Percentiles rank a stretch among this genome's conserved stretches.
Conservation (phyloP, 2,888 invertebrate species). For the Syritta pipiens region DNA sequence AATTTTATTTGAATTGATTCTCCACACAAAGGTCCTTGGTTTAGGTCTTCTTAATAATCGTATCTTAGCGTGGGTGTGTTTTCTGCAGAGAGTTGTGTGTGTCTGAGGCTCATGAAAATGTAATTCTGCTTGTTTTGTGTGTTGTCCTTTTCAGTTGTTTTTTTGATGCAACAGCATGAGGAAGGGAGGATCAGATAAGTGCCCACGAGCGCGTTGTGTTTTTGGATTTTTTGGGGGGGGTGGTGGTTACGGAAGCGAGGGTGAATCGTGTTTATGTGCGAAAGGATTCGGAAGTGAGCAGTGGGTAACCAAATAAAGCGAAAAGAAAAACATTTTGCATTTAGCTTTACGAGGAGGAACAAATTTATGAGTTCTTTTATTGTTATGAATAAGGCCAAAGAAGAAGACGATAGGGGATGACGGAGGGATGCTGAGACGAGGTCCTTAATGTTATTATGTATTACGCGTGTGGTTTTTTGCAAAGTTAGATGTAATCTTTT, state of each 20-base stretch:
- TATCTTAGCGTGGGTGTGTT: background rate
- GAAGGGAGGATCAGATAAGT: background rate
- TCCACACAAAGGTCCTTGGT: slow-evolving; percentile 7
- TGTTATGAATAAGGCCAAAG: slow-evolving; percentile 4
- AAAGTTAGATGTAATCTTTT: too few species aligned
- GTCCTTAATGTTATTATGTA: slow-evolving; percentile 33
- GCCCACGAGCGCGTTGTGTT: background rate
- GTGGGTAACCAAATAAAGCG: slow-evolving; percentile 1
- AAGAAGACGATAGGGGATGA: background rate
- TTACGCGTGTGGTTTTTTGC: too few species aligned
- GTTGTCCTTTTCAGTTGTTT: slow-evolving; percentile 16
- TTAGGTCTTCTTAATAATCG: slow-evolving; percentile 2
- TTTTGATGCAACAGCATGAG: slow-evolving; percentile 26
- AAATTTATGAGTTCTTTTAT: slow-evolving; percentile 24
- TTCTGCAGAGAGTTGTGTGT: background rate
- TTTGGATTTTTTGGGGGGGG: background rate
- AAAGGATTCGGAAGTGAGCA: slow-evolving; percentile 9
- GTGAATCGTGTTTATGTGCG: background rate
- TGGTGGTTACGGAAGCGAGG: background rate
- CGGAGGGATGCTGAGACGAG: background rate
- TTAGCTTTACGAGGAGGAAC: slow-evolving; percentile 22
- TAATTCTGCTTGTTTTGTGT: slow-evolving; percentile 24
- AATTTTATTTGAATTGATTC: slow-evolving; percentile 60
- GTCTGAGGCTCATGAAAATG: slow-evolving; percentile 19
- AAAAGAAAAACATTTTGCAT: slow-evolving; percentile 22